A percentile compares a stretch with the other conserved stretches of the same genome.
Conservation (phyloP, 2,888 invertebrate genomes). For the Rugalucina vietnamica region DNA sequence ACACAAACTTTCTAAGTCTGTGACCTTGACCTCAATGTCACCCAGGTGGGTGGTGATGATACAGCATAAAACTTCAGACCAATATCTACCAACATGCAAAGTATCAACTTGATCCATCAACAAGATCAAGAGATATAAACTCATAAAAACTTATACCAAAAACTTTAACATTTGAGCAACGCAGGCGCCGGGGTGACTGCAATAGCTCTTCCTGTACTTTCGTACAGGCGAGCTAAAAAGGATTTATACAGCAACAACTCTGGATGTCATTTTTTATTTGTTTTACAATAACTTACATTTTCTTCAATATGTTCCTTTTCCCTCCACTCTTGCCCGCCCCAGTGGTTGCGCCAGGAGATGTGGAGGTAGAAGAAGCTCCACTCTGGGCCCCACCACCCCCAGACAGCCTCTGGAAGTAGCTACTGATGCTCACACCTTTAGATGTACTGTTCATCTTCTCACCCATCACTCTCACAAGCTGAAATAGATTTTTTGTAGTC, state of each 20-base stretch:
- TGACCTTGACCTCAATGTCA: too few species aligned
- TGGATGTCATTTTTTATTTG: not conserved
- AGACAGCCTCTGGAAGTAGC: conserved; percentile 62
- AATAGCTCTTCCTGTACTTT: too few species aligned
- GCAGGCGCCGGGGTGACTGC: too few species aligned
- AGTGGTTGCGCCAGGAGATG: not conserved
- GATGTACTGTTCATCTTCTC: conserved; percentile 39
- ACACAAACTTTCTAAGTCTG: too few species aligned
- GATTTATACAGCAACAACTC: not conserved
- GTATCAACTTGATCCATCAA: too few species aligned
- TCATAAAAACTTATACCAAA: too few species aligned
- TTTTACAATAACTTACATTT: not conserved
- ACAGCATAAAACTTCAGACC: too few species aligned
- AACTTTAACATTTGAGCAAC: too few species aligned
- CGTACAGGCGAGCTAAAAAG: not conserved
- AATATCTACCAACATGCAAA: too few species aligned
- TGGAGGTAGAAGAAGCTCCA: not conserved
- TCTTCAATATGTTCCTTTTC: not conserved
- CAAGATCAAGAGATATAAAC: too few species aligned
- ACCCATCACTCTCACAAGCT: conserved; percentile 50
- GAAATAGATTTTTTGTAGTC: too few species aligned
- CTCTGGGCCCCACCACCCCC: conserved; percentile 22
- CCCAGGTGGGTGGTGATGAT: too few species aligned
- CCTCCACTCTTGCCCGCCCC: not conserved
- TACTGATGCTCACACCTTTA: conserved; percentile 61